Conservation (phyloP, 23 tunicate species). For the Aplidium turbinatum region DNA sequence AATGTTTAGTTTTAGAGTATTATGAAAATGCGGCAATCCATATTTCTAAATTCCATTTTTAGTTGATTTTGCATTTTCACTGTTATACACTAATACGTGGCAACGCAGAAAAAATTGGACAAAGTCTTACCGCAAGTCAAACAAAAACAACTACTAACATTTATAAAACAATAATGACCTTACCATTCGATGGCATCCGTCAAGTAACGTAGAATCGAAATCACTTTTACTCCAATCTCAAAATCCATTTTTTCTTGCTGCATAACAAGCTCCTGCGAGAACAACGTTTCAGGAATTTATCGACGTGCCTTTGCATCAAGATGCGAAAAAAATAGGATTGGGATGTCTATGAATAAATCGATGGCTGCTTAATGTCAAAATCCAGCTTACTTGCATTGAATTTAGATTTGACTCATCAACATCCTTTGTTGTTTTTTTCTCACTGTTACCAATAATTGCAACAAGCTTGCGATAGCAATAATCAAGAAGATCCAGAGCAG, state of each 20-base stretch:
- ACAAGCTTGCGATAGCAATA: conserved; percentile 89
- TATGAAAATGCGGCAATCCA: no score
- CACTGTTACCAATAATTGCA: conserved; percentile 11
- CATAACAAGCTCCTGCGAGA: conserved; percentile 58
- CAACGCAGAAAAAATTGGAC: no score
- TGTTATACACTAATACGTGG: no score
- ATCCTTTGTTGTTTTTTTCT: conserved; percentile 6
- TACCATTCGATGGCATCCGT: conserved; percentile 83
- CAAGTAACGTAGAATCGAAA: conserved; percentile 85
- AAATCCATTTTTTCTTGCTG: conserved; percentile 84
- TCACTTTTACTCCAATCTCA: conserved; percentile 87
- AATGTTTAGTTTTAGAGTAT: no score
- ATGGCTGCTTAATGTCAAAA: neutral
- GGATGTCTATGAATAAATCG: neutral
- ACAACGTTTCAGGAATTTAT: neutral
- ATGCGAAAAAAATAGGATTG: neutral
- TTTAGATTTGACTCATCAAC: conserved; percentile 20
- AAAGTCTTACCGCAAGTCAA: no score
- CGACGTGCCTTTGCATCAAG: neutral
- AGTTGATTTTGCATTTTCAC: no score
- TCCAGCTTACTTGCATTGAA: conserved; percentile 37
- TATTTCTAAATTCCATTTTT: no score
- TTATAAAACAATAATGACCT: no score
- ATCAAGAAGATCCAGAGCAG: conserved; percentile 81
- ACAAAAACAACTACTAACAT: no score